Conservation (phyloP, 2,888 invertebrate species). For the Sericinus montela region DNA sequence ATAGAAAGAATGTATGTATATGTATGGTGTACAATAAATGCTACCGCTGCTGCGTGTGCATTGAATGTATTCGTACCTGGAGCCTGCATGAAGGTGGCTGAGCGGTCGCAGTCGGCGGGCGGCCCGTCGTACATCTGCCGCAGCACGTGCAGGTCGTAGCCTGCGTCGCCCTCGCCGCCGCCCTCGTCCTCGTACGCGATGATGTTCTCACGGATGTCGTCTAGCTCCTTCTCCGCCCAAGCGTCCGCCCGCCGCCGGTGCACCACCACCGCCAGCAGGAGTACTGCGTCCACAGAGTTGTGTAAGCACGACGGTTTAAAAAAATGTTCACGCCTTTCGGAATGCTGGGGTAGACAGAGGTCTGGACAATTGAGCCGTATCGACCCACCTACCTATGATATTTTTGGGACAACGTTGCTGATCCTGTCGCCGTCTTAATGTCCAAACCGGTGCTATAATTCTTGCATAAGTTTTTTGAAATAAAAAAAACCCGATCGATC, state of each 20-base stretch:
- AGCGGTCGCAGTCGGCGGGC: conserved; percentile 70
- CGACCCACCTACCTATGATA: no score
- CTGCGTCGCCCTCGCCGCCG: conserved; percentile 98
- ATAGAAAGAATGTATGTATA: no score
- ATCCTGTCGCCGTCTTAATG: no score
- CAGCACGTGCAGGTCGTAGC: conserved; percentile 92
- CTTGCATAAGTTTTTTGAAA: no score
- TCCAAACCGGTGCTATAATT: no score
- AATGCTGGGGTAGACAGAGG: no score
- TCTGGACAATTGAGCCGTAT: no score
- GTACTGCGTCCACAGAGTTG: conserved; percentile 66
- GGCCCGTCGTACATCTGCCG: conserved; percentile 82
- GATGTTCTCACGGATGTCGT: conserved; percentile 98
- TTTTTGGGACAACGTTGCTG: no score
- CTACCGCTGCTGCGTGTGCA: no score
- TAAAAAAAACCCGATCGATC: no score
- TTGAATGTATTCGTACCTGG: conserved; percentile 64
- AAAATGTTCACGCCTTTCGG: no score
- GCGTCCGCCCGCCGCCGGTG: conserved; percentile 92
- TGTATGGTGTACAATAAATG: no score
- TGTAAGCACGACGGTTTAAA: not conserved
- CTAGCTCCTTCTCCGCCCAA: conserved; percentile 93
- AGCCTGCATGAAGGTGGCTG: conserved; percentile 62
- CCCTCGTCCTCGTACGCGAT: conserved; percentile 99
- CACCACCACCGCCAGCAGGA: conserved; percentile 94